A percentile compares a stretch with the other conserved stretches of the same genome.
Evolutionary conservation across 2,113 vertebrate genomes (phyloP).

Genomic region (Percopsis transmontana): DNA sequence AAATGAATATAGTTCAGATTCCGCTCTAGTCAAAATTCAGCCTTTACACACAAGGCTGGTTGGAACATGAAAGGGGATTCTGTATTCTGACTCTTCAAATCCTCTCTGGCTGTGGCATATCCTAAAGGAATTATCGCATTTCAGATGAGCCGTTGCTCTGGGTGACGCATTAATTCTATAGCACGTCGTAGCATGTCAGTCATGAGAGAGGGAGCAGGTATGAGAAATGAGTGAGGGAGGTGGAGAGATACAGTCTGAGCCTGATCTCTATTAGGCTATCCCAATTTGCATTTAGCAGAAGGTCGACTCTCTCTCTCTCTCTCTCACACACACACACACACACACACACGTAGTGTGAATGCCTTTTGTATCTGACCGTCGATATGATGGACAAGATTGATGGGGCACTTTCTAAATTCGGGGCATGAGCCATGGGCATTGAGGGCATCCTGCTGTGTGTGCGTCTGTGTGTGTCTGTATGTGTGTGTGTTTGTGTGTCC

Average conservation of each 20-base stretch:
- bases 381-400: conserved; percentile 44
- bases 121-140: conserved; percentile 52
- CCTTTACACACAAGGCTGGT: conserved; percentile 24
- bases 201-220: conserved; percentile 11
- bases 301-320: conserved; percentile 11
- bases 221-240: conserved; percentile 8
- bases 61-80: conserved; percentile 25
- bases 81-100: conserved; percentile 20
- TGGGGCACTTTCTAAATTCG: conserved; percentile 55
- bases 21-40: conserved; percentile 25
- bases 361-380: not conserved
- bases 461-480: not conserved
- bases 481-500: conserved; percentile 1
- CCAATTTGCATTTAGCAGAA: conserved; percentile 34
- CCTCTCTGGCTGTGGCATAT: conserved; percentile 32
- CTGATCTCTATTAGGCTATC: conserved; percentile 34
- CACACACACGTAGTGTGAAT: conserved; percentile 1
- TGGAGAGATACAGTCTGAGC: conserved; percentile 11
- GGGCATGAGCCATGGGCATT: conserved; percentile 49
- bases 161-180: conserved; percentile 45
- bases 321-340: not conserved
- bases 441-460: conserved; percentile 14
- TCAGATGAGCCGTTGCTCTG: conserved; percentile 43
- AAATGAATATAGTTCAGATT: conserved; percentile 40
- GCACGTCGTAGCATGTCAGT: conserved; percentile 35